phyloP scores from a whole-genome alignment of 2,797 vertebrate genomes.

The Aeoliscus strigatus region DNA sequence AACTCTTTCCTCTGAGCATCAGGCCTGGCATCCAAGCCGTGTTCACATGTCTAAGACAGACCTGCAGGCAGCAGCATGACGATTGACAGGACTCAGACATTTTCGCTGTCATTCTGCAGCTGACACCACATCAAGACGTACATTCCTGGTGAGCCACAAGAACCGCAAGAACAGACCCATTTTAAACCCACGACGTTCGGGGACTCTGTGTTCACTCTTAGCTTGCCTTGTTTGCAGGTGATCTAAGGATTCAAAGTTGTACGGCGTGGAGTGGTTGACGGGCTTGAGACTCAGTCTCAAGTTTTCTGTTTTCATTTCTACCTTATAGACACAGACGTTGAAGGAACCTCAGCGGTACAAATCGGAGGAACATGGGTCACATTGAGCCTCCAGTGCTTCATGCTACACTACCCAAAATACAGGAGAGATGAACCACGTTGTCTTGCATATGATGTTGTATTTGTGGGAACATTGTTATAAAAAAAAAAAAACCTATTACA shows the following conservation, averaged over 20 bases:
- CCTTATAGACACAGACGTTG: slow-evolving; percentile 35
- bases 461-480: slow-evolving; percentile 58
- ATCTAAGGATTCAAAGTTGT: slow-evolving; percentile 34
- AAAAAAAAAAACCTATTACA: slow-evolving; percentile 32
- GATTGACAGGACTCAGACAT: slow-evolving; percentile 45
- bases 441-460: slow-evolving; percentile 49
- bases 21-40: slow-evolving; percentile 64
- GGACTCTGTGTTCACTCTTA: slow-evolving; percentile 30
- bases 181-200: slow-evolving; percentile 47
- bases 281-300: slow-evolving; percentile 24
- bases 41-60: slow-evolving; percentile 49
- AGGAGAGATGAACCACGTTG: slow-evolving; percentile 30
- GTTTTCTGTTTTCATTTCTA: slow-evolving; percentile 24
- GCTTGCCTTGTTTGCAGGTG: slow-evolving; percentile 38
- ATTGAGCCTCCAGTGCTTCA: slow-evolving; percentile 35
- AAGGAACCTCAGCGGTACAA: slow-evolving; percentile 31
- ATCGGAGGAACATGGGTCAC: slow-evolving; percentile 22
- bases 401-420: slow-evolving; percentile 34
- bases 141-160: slow-evolving; percentile 16
- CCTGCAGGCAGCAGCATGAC: slow-evolving; percentile 47
- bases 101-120: slow-evolving; percentile 35
- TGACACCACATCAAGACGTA: slow-evolving; percentile 8
- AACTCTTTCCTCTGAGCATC: slow-evolving; percentile 54
- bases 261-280: slow-evolving; percentile 17
- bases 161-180: slow-evolving; percentile 41